Evolutionary conservation across 2,113 vertebrate species (phyloP), one percentile per base, ranked within the genome.

Genomic region (Pelecanoides urinatrix): DNA sequence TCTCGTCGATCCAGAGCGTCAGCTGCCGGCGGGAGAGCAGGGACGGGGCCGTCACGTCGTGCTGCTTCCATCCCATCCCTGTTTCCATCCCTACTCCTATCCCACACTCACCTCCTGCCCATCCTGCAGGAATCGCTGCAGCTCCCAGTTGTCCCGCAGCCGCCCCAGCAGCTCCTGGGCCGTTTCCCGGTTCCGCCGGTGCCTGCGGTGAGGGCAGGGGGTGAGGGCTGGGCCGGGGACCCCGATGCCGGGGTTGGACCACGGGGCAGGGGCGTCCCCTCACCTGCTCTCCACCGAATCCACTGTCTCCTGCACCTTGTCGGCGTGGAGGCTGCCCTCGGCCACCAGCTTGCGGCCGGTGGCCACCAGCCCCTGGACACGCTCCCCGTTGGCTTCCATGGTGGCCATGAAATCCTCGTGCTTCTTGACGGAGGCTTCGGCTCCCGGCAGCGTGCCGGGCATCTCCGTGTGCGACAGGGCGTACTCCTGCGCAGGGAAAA

Each of bases 51-150:
- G 11, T 62, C 23, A 6, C 7, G 6, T 16, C 13, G 4, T 18
- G 70, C 50, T 9, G 6, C 8, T 36, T 50, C n/a, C 15, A 44
- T 25, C 52, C 32, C 25, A n/a, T 8, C 16, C 49, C 17, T 13
- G 4, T 27, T 11, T 49, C 50, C 15, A 3, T 5, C 18, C 26
- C 32, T 20, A 11, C 30, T 66, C 38, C 1, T n/a, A 2, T 1
- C 27, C 78, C 7, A 0, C 2, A 0, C 89, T 55, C 95, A 99
- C 99, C 99, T 99, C 99, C 27, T 99, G 99, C 86, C 99, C 99
- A 13, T 99, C 99, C 94, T 99, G 99, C 17, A 99, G 97, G 98
- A 99, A 99, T 65, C 98, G 98, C 95, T 99, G 99, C 53, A 99
- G 98, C 92, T 99, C 99, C 52, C 98, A 97, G 96, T 99, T 99